These are phyloP conservation scores for Apodemus agrarius DNA, from an alignment of 2,797 vertebrate species.

Conservation along the genomic window DNA sequence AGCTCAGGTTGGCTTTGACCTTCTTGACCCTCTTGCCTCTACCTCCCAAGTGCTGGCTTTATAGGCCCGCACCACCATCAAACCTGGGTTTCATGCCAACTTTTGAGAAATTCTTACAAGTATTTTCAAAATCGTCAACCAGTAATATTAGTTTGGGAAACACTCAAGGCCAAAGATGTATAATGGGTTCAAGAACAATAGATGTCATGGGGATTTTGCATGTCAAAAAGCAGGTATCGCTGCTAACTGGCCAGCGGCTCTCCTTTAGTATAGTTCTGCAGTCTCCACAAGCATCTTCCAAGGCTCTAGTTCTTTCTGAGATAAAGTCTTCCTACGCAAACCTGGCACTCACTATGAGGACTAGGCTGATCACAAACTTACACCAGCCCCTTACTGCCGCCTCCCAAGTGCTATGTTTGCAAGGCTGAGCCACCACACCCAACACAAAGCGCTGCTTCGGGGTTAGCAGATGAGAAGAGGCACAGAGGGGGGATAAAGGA, in stretches of 20 bases:
- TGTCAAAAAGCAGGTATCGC: neutral
- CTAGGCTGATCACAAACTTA: neutral
- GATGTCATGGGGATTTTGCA: neutral
- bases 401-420: neutral
- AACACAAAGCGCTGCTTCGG: neutral
- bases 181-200: neutral
- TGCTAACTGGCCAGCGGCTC: neutral
- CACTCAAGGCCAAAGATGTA: neutral
- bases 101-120: conserved; percentile 3
- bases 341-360: neutral
- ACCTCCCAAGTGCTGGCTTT: neutral
- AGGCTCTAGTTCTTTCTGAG: neutral
- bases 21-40: neutral
- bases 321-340: neutral
- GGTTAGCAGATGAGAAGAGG: neutral
- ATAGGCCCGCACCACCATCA: neutral
- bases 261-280: neutral
- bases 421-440: neutral
- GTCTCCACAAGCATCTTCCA: neutral
- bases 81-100: neutral
- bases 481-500: neutral
- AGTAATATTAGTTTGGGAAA: conserved; percentile 13
- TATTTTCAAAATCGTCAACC: conserved; percentile 3
- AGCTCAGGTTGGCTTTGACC: neutral
- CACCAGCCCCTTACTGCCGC: too few relatives aligned